A percentile compares a stretch with the other conserved stretches of the same genome.
Evolutionary conservation across 2,113 vertebrate genomes (phyloP).

Genomic region (Apistogramma diplotaenia): DNA sequence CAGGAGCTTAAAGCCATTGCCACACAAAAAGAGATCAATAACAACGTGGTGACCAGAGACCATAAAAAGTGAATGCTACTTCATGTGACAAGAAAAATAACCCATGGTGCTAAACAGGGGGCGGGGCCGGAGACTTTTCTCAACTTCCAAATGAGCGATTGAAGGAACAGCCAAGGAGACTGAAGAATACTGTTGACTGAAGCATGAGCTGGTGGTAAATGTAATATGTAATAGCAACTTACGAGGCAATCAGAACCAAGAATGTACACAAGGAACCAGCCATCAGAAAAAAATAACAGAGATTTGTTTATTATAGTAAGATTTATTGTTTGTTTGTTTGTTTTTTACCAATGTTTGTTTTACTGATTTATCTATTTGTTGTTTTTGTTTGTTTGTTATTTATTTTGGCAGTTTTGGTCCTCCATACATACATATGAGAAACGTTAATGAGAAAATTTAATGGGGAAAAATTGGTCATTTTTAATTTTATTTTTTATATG

Average conservation of each 20-base stretch:
- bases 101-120: neutral
- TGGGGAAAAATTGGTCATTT: neutral
- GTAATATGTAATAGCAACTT: neutral
- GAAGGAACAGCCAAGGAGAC: neutral
- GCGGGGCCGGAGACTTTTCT: neutral
- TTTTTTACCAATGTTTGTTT: too few species aligned
- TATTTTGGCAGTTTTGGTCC: neutral
- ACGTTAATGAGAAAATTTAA: neutral
- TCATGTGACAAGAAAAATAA: neutral
- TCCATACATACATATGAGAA: accelerated
- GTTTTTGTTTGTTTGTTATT: neutral
- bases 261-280: too few species aligned
- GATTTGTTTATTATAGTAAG: neutral
- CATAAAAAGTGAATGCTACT: neutral
- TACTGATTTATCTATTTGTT: too few species aligned
- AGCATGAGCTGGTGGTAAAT: neutral
- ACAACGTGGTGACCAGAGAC: neutral
- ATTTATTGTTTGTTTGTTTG: neutral
- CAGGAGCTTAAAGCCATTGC: neutral
- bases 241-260: neutral
- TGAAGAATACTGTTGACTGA: accelerated
- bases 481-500: accelerated
- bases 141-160: neutral
- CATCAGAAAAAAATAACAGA: neutral
- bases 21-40: neutral